Percentiles rank a stretch among this genome's conserved stretches.
Evolutionary conservation across 1,140 invertebrate species (phyloP).

Genomic region (Heliconius hermathena): DNA sequence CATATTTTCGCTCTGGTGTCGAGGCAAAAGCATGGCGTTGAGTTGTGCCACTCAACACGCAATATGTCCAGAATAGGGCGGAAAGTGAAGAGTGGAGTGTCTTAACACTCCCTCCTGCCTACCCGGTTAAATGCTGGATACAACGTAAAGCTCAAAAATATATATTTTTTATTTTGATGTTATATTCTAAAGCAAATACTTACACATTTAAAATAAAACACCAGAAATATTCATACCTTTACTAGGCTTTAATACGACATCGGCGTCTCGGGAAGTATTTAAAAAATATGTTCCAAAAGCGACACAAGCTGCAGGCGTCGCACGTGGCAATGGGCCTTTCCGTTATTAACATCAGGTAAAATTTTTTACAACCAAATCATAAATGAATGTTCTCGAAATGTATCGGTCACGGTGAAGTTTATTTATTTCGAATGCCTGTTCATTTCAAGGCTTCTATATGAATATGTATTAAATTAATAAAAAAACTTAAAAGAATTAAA

Average conservation of each 20-base stretch:
- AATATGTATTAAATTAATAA: background rate
- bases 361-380: conserved; percentile 63
- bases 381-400: conserved; percentile 62
- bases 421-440: conserved; percentile 11
- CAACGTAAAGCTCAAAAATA: too few species aligned
- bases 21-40: too few species aligned
- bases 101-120: too few species aligned
- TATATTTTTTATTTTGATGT: too few species aligned
- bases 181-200: too few species aligned
- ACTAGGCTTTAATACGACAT: background rate
- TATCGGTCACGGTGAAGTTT: conserved; percentile 47
- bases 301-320: conserved; percentile 61
- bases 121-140: too few species aligned
- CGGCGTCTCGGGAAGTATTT: background rate
- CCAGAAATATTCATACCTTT: background rate
- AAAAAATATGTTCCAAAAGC: conserved; percentile 39
- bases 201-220: too few species aligned
- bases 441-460: background rate
- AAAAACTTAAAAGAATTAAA: background rate
- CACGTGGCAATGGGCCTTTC: conserved; percentile 75
- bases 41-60: too few species aligned
- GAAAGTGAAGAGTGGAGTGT: too few species aligned
- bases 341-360: conserved; percentile 75
- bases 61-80: too few species aligned
- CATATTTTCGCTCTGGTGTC: too few species aligned